phyloP scores from a whole-genome alignment of 92 coral and sea anemone genomes.

The Epizoanthus illoricatus region DNA sequence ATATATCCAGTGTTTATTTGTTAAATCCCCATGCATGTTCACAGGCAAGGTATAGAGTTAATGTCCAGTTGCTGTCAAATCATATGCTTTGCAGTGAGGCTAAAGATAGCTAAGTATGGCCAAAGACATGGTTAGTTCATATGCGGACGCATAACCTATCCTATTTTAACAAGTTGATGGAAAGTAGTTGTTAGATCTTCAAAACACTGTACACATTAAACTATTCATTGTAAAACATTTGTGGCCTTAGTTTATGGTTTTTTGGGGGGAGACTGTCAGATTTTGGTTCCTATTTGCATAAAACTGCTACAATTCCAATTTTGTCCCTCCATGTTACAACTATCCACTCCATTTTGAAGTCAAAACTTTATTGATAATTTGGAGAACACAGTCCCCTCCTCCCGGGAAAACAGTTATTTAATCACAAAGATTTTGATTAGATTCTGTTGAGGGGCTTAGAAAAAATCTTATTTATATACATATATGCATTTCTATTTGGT shows the following conservation, averaged over 20 bases:
- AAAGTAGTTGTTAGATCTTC: conserved; percentile 20
- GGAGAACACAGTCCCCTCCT: too few relatives aligned
- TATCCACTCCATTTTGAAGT: too few relatives aligned
- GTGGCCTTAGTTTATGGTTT: not conserved
- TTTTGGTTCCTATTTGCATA: too few relatives aligned
- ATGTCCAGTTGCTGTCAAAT: conserved; percentile 17
- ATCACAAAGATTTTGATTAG: too few relatives aligned
- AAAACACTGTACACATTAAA: conserved; percentile 40
- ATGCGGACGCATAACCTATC: conserved; percentile 13
- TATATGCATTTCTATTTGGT: too few relatives aligned
- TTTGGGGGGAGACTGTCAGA: not conserved
- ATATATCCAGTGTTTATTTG: not conserved
- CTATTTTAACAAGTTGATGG: conserved; percentile 37
- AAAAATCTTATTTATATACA: too few relatives aligned
- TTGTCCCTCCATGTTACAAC: too few relatives aligned
- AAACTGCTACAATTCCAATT: too few relatives aligned
- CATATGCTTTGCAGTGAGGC: conserved; percentile 26
- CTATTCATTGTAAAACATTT: conserved; percentile 1
- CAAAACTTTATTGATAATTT: too few relatives aligned
- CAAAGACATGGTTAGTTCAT: conserved; percentile 39
- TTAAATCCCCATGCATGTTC: conserved; percentile 11
- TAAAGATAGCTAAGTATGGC: conserved; percentile 39
- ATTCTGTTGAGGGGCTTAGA: too few relatives aligned
- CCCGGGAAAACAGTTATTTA: too few relatives aligned
- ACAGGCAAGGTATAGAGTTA: conserved; percentile 11